These are phyloP conservation scores for Anthrax anthrax DNA, from an alignment of 2,888 invertebrate species.

Conservation along the genomic window DNA sequence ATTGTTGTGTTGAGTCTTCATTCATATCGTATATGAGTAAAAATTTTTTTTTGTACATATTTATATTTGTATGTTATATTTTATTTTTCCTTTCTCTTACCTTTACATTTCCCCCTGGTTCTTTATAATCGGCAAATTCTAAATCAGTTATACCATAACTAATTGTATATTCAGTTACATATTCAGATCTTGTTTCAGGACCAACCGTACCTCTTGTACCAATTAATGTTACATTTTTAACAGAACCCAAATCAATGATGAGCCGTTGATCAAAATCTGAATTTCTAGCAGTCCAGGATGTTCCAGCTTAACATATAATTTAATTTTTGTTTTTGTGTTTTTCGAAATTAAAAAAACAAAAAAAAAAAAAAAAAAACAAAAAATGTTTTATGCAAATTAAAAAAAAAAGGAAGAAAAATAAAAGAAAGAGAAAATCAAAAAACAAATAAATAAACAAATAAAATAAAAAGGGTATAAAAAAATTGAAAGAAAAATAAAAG, in stretches of 20 bases:
- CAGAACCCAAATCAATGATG: conserved; percentile 73
- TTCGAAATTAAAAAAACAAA: conserved; percentile 3
- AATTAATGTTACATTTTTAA: conserved; percentile 78
- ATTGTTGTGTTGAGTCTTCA: background rate
- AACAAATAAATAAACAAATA: no score
- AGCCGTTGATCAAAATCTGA: conserved; percentile 89
- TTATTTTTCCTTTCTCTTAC: conserved; percentile 39
- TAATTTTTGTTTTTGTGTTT: background rate
- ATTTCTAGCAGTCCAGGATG: conserved; percentile 83
- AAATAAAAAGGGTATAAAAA: no score
- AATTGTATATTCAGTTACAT: conserved; percentile 84
- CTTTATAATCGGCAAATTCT: conserved; percentile 81
- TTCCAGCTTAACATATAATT: conserved; percentile 45
- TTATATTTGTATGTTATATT: background rate
- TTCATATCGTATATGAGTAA: background rate
- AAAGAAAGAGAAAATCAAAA: no score
- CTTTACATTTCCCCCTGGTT: conserved; percentile 77
- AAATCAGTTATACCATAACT: conserved; percentile 84
- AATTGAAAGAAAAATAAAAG: no score
- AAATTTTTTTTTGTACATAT: background rate
- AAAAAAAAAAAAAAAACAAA: conserved; percentile 1
- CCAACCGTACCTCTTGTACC: conserved; percentile 74
- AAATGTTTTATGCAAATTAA: conserved; percentile 1
- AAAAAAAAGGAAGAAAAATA: background rate
- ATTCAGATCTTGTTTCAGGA: conserved; percentile 61